phyloP scores from a whole-genome alignment of 2,797 vertebrate species.

The Smutsia gigantea region DNA sequence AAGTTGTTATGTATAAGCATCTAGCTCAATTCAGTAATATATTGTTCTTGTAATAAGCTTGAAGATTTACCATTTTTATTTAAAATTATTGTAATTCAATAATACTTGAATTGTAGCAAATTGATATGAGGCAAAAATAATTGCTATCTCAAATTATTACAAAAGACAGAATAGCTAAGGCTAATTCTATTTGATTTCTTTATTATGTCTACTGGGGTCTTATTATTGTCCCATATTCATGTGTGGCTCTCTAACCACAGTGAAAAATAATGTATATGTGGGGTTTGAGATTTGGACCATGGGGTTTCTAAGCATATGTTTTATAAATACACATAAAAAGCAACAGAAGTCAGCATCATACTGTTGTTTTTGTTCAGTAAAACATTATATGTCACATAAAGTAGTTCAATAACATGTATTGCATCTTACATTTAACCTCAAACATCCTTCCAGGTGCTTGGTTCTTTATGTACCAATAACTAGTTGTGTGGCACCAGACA shows the following conservation, averaged over 20 bases:
- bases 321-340: slow-evolving; percentile 60
- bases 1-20: slow-evolving; percentile 35
- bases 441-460: background rate
- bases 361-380: background rate
- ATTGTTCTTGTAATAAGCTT: slow-evolving; percentile 53
- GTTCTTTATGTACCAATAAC: background rate
- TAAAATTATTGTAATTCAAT: slow-evolving; percentile 70
- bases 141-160: slow-evolving; percentile 57
- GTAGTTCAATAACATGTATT: background rate
- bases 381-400: background rate
- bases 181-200: slow-evolving; percentile 73
- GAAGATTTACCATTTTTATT: slow-evolving; percentile 75
- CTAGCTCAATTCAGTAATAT: slow-evolving; percentile 53
- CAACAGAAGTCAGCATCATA: slow-evolving; percentile 1
- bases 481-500: background rate
- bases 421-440: background rate
- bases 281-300: background rate
- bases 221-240: slow-evolving; percentile 42
- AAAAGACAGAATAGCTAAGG: slow-evolving; percentile 58
- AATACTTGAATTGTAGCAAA: slow-evolving; percentile 62
- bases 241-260: slow-evolving; percentile 32
- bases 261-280: slow-evolving; percentile 49
- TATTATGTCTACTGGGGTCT: background rate
- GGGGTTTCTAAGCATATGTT: background rate
- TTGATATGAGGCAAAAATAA: slow-evolving; percentile 68